Base-by-base conservation (phyloP, 2,888 invertebrate genomes). In the Limulus polyphemus region DNA sequence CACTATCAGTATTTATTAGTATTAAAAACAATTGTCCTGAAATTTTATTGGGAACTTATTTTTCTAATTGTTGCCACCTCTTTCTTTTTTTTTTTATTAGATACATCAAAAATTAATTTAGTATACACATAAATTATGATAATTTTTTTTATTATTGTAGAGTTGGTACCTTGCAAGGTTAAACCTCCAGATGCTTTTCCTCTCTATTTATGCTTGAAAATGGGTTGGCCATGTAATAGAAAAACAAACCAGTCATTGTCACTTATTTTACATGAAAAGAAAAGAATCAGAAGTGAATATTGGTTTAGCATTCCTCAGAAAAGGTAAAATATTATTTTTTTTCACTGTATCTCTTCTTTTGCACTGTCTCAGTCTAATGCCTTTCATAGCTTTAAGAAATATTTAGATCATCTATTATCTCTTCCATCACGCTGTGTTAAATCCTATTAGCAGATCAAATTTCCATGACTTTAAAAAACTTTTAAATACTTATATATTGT, bases 261-360 rank as follows among this genome's bases (percentile, higher is more conserved):
- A 59, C 86, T 93, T 71, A 92, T 92, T 87, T 90, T 92, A 49
- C 95, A 95, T 77, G 94, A 93, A 71, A 91, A 91, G 79, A 91
- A 91, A 80, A 88, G 89, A 77, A 87, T 95, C 82, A 85, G 92
- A 79, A 90, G 95, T 62, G 98, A 98, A 78, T 98, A 98, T 81
- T 98, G 98, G 98, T 98, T 95, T 81, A 91, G 93, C 75, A 88
- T 98, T 73, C 94, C 94, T 60, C 83, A 89, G 74, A 91, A 93
- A 79, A 86, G 89, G 90, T 89, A 69, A 70, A 74, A 58, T 54
- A 9, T 52, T 17, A 5, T n/a, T n/a, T 11, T 16, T 11, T 54
- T 54, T 54, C 32, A 32, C 32, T 32, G 7, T 32, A 32, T 32
- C 32, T 32, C 32, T 32, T 32, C 3, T 32, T 32, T 32, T 32